Conservation (phyloP, 2,888 invertebrate species). For the Ypsolopha sequella region DNA sequence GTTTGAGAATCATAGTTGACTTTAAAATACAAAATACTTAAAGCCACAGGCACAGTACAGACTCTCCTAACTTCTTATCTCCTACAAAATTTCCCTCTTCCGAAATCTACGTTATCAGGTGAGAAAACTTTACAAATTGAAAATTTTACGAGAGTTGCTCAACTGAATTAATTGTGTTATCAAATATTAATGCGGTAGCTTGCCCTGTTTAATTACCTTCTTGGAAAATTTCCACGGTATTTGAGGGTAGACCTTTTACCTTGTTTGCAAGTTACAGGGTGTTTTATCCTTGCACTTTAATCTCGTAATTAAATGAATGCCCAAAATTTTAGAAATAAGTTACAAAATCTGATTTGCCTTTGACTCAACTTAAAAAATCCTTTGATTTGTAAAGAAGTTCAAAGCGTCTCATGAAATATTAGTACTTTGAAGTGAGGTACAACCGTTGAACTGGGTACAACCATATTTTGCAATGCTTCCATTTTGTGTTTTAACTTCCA, state of each 20-base stretch:
- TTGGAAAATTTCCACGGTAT: constrained; percentile 11
- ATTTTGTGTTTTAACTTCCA: background rate
- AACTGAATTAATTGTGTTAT: constrained; percentile 63
- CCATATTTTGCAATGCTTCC: background rate
- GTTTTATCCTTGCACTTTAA: background rate
- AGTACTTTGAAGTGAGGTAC: too few species aligned
- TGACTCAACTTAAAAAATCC: background rate
- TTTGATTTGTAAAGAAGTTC: background rate
- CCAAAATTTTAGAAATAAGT: background rate
- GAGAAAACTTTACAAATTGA: constrained; percentile 60
- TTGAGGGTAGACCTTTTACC: background rate
- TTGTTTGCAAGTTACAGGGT: background rate
- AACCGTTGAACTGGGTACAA: too few species aligned
- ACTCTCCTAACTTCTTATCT: constrained; percentile 29
- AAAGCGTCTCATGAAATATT: background rate
- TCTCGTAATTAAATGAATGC: background rate
- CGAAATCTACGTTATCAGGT: constrained; percentile 64
- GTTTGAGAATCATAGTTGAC: too few species aligned
- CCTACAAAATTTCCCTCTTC: constrained; percentile 27
- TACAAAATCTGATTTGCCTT: background rate
- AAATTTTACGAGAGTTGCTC: constrained; percentile 52
- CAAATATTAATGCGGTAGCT: constrained; percentile 65
- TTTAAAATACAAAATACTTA: too few species aligned
- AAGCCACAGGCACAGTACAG: too few species aligned
- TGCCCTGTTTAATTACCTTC: constrained; percentile 41